A percentile compares a stretch with the other conserved stretches of the same genome.
Conservation (phyloP, 2,888 invertebrate genomes). For the Branchellion lobata region DNA sequence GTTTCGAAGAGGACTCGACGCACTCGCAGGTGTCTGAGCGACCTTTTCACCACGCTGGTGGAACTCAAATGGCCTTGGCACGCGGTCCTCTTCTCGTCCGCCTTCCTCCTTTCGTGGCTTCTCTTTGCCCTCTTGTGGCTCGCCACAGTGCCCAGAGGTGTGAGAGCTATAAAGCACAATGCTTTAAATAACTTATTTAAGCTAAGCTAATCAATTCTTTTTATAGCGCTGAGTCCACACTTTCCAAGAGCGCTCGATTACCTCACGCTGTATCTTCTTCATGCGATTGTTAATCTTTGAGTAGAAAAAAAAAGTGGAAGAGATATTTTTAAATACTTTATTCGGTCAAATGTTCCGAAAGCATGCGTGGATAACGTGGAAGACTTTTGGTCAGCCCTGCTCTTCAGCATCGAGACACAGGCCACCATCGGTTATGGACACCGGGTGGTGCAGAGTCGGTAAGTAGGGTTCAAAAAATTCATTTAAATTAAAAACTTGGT, state of each 20-base stretch:
- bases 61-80: constrained; percentile 72
- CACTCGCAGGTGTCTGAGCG: constrained; percentile 74
- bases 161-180: constrained; percentile 56
- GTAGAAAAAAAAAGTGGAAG: too few relatives aligned
- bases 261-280: too few relatives aligned
- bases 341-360: constrained; percentile 44
- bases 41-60: constrained; percentile 61
- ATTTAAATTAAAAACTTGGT: too few relatives aligned
- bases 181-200: background rate
- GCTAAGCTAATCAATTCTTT: background rate
- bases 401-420: constrained; percentile 94
- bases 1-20: constrained; percentile 48
- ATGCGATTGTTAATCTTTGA: too few relatives aligned
- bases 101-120: constrained; percentile 82
- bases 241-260: too few relatives aligned
- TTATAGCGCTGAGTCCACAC: constrained; percentile 61
- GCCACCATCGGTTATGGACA: constrained; percentile 90
- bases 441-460: background rate
- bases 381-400: constrained; percentile 84
- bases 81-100: constrained; percentile 81
- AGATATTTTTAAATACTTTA: background rate
- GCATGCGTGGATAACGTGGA: constrained; percentile 71
- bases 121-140: constrained; percentile 70
- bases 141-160: constrained; percentile 59
- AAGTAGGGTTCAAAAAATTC: background rate